Percentiles rank a stretch among this genome's conserved stretches.
Conservation (phyloP, 1,140 invertebrate genomes). For the Procambarus clarkii region DNA sequence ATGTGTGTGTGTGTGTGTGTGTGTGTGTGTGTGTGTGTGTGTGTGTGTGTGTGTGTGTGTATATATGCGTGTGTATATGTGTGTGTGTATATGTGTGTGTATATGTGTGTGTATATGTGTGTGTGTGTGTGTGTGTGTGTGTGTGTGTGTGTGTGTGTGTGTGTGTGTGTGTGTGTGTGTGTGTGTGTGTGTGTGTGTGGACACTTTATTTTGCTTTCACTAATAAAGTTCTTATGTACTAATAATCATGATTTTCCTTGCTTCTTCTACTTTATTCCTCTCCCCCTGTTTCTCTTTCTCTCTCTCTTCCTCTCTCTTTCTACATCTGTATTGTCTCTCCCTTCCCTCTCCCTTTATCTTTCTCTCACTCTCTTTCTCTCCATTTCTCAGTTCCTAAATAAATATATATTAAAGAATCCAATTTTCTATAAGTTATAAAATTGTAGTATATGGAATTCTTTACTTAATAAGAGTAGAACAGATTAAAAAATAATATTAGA, state of each 20-base stretch:
- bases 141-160: slow-evolving; percentile 14
- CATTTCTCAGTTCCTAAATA: not conserved
- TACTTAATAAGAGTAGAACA: too few relatives aligned
- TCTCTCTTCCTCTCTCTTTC: not conserved
- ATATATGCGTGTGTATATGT: not conserved
- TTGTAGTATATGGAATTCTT: too few relatives aligned
- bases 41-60: slow-evolving; percentile 21
- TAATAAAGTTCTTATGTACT: too few relatives aligned
- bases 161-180: slow-evolving; percentile 10
- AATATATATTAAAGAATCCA: too few relatives aligned
- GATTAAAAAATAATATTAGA: too few relatives aligned
- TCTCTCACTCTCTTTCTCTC: not conserved
- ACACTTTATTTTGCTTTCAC: not conserved
- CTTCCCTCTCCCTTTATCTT: not conserved
- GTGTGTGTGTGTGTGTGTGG: not conserved
- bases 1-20: not conserved
- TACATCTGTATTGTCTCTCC: not conserved
- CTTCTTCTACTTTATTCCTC: not conserved
- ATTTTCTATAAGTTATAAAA: too few relatives aligned
- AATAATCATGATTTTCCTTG: not conserved
- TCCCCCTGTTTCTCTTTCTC: not conserved
- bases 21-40: slow-evolving; percentile 3
- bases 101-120: not conserved
- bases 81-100: slow-evolving; percentile 1
- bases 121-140: slow-evolving; percentile 32